These are phyloP conservation scores for Paradisaea rubra DNA, from an alignment of 2,113 vertebrate genomes.

Conservation along the genomic window DNA sequence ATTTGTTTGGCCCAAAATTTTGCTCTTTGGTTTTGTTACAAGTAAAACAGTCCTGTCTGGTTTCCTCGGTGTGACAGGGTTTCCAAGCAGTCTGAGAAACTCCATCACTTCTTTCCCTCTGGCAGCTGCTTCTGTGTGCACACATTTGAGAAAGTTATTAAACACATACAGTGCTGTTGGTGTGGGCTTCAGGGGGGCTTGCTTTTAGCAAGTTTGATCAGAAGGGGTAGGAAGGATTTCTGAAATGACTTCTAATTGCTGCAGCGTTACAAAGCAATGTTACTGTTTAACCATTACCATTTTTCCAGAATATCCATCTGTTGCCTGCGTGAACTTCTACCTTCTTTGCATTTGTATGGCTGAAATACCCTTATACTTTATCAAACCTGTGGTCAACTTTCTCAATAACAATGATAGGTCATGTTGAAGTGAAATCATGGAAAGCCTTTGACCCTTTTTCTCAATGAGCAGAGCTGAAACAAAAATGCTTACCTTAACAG, in stretches of 20 bases:
- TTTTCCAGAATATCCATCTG: background rate
- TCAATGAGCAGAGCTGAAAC: background rate
- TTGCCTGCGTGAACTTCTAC: background rate
- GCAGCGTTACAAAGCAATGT: background rate
- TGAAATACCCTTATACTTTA: background rate
- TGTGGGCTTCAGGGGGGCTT: background rate
- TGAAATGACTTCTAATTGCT: background rate
- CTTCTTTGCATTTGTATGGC: background rate
- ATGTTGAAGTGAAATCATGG: background rate
- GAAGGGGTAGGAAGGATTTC: background rate
- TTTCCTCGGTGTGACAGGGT: background rate
- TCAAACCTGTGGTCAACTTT: background rate
- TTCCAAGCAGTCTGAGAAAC: background rate
- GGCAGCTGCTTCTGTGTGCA: background rate
- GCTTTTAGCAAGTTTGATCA: background rate
- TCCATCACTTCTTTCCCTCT: background rate
- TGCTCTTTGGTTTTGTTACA: constrained; percentile 22
- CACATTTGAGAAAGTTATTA: background rate
- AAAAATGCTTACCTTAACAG: background rate
- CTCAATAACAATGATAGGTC: background rate
- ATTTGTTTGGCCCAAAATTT: background rate
- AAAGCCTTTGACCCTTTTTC: background rate
- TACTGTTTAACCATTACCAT: background rate
- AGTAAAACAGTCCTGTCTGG: background rate
- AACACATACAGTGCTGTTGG: background rate